These are phyloP conservation scores for Oligia latruncula DNA, from an alignment of 2,888 invertebrate genomes.

Conservation along the genomic window DNA sequence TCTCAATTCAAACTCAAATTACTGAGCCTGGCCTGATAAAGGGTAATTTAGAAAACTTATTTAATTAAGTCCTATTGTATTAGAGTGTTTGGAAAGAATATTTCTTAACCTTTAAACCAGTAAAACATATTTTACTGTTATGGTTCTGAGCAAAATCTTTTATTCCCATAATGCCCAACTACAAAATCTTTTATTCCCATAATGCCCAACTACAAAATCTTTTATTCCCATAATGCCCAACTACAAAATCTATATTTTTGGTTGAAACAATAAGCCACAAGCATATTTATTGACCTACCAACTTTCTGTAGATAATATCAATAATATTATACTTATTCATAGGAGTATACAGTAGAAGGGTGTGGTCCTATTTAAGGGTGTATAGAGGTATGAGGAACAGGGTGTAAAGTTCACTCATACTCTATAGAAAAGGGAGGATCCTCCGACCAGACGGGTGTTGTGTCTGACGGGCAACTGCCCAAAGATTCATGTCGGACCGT, in stretches of 20 bases:
- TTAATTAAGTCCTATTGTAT: background rate
- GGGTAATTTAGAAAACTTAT: slow-evolving; percentile 6
- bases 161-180: background rate
- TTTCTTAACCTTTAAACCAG: slow-evolving; percentile 3
- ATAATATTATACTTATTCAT: background rate
- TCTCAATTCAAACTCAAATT: background rate
- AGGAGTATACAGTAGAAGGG: background rate
- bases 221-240: background rate
- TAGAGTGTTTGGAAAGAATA: background rate
- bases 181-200: too few relatives aligned
- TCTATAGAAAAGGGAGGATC: too few relatives aligned
- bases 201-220: background rate
- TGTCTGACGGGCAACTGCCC: too few relatives aligned
- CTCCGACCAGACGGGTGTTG: too few relatives aligned
- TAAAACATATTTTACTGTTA: background rate
- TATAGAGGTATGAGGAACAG: too few relatives aligned
- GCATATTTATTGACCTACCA: background rate
- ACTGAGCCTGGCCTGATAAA: background rate
- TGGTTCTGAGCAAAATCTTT: background rate
- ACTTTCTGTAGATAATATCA: background rate
- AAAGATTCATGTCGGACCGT: too few relatives aligned
- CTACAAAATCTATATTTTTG: background rate
- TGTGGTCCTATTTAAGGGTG: background rate
- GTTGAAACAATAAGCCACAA: background rate
- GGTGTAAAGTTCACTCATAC: too few relatives aligned